Evolutionary conservation across 2,113 vertebrate species (phyloP).

Genomic region (Pteropus alecto): DNA sequence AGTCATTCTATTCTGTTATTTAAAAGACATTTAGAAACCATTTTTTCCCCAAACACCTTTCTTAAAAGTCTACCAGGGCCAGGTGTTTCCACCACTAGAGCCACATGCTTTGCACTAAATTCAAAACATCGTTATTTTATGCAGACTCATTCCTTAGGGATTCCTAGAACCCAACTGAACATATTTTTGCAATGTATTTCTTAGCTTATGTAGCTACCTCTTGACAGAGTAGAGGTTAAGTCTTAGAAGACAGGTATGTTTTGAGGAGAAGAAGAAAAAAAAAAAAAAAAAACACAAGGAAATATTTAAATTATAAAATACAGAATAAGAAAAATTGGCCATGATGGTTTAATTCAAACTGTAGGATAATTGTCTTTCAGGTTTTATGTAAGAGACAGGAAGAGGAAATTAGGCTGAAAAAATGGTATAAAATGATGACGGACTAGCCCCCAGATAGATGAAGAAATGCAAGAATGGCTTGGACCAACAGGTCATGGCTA

Average conservation of each 20-base stretch:
- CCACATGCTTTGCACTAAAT: not conserved
- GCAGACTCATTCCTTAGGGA: not conserved
- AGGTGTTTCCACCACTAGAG: not conserved
- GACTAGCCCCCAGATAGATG: fast-evolving
- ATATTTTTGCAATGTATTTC: not conserved
- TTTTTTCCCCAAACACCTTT: not conserved
- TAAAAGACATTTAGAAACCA: not conserved
- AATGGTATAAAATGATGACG: not conserved
- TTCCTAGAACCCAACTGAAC: not conserved
- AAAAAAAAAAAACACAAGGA: not conserved
- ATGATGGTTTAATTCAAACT: not conserved
- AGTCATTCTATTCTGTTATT: not conserved
- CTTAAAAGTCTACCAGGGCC: not conserved
- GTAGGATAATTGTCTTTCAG: not conserved
- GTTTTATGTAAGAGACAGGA: not conserved
- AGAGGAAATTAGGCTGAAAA: not conserved
- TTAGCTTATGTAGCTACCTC: not conserved
- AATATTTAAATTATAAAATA: not conserved
- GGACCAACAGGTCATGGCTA: not conserved
- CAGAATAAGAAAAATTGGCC: not conserved
- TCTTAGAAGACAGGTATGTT: not conserved
- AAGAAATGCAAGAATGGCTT: not conserved
- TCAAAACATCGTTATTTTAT: not conserved
- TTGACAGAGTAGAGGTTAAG: not conserved
- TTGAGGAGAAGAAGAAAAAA: not conserved